Conservation (phyloP, 2,797 vertebrate genomes). For the Hephaestus fuliginosus region DNA sequence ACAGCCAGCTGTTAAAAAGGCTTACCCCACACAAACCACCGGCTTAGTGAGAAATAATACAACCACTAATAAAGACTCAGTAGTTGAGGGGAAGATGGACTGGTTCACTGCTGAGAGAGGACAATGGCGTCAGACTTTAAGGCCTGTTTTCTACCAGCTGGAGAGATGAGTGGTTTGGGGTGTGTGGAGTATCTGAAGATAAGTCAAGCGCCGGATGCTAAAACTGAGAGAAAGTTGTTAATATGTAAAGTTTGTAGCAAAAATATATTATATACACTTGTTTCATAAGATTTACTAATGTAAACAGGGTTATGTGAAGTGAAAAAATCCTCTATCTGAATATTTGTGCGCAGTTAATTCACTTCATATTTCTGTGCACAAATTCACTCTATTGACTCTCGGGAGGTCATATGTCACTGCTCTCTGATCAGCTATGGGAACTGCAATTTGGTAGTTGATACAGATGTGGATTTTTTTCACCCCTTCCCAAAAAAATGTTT, state of each 20-base stretch:
- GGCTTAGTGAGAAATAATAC: conserved; percentile 9
- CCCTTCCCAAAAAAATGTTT: background rate
- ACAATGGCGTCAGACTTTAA: background rate
- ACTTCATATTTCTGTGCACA: background rate
- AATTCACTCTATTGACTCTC: background rate
- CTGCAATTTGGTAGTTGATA: background rate
- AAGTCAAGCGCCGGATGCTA: background rate
- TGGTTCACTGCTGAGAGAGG: background rate
- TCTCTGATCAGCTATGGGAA: background rate
- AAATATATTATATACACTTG: background rate
- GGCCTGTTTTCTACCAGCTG: background rate
- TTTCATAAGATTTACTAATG: no score
- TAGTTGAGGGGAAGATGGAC: background rate
- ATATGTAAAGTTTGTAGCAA: background rate
- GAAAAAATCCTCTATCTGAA: background rate
- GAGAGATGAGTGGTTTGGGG: background rate
- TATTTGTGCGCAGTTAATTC: background rate
- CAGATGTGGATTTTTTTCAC: background rate
- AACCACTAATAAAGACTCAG: conserved; percentile 5
- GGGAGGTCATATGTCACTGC: conserved; percentile 2
- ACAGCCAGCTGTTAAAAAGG: conserved; percentile 2
- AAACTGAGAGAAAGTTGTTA: background rate
- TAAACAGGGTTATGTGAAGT: no score
- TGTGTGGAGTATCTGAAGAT: background rate
- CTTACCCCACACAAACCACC: background rate